Base-by-base conservation (phyloP, 2,888 invertebrate species). In the Dryomyza anilis region DNA sequence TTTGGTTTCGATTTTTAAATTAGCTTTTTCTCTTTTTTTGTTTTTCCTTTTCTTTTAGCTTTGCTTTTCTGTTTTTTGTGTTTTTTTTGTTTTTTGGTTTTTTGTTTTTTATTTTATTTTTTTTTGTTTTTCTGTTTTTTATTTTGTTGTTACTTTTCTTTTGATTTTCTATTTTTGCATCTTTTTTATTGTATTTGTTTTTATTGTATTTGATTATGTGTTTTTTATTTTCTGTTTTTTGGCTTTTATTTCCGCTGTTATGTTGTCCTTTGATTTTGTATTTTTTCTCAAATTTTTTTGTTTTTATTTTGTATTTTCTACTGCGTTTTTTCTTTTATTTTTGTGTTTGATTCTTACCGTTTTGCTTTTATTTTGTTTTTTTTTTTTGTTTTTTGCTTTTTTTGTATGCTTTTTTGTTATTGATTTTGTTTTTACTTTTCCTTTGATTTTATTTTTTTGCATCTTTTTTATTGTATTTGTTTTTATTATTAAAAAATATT, bases 321-420 rank as follows among this genome's bases (percentile, higher is more conserved):
- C n/a, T n/a, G n/a, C n/a, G n/a, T n/a, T n/a, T n/a, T n/a, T n/a
- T n/a, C n/a, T n/a, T n/a, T n/a, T n/a, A n/a, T n/a, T n/a, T n/a
- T n/a, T n/a, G n/a, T n/a, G n/a, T n/a, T n/a, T n/a, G n/a, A n/a
- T n/a, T n/a, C n/a, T n/a, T n/a, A n/a, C n/a, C n/a, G n/a, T n/a
- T n/a, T n/a, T n/a, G n/a, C n/a, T 16, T 1, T 16, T 16, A 58
- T 27, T 19, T 58, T 52, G 14, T 56, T 55, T 7, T 8, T 33
- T 25, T 30, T 19, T 4, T 23, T 30, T 12, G 16, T 30, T 33
- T n/a, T n/a, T n/a, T 16, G 12, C n/a, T 43, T 12, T 29, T 30
- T 50, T 61, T 16, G 16, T 23, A 27, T 45, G 30, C n/a, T 62
- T 58, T 14, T 62, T 58, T 21, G 68, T 66, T 39, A n/a, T 39